A percentile compares a stretch with the other conserved stretches of the same genome.
Conservation (phyloP, 2,797 vertebrate genomes). For the Cossypha heuglini region DNA sequence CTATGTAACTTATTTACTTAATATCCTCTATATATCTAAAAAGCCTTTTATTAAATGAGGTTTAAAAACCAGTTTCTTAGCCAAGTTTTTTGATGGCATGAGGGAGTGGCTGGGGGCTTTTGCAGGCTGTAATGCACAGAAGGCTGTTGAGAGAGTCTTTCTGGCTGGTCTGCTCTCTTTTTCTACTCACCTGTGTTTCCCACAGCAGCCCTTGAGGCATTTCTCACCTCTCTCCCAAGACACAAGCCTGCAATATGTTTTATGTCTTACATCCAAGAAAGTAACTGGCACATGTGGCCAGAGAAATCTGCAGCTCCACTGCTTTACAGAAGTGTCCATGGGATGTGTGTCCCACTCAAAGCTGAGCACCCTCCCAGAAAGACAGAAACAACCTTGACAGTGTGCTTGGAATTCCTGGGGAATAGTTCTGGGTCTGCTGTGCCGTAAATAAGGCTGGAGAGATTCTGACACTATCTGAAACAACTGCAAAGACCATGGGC, state of each 20-base stretch:
- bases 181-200: accelerated
- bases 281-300: background rate
- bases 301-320: background rate
- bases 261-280: background rate
- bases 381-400: background rate
- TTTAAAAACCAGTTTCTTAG: slow-evolving; percentile 61
- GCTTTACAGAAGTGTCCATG: background rate
- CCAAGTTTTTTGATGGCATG: background rate
- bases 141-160: accelerated
- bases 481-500: background rate
- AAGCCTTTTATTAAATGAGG: slow-evolving; percentile 82
- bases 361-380: background rate
- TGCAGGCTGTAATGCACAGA: background rate
- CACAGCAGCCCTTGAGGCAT: background rate
- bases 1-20: slow-evolving; percentile 84
- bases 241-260: background rate
- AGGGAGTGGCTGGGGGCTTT: background rate
- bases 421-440: background rate
- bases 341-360: background rate
- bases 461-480: background rate
- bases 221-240: background rate
- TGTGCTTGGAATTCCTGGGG: background rate
- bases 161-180: background rate
- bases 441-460: background rate
- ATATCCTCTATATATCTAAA: slow-evolving; percentile 79